Evolutionary conservation across 2,797 vertebrate species (phyloP), one percentile per base, ranked within the genome.

Genomic region (Distichodus sexfasciatus): DNA sequence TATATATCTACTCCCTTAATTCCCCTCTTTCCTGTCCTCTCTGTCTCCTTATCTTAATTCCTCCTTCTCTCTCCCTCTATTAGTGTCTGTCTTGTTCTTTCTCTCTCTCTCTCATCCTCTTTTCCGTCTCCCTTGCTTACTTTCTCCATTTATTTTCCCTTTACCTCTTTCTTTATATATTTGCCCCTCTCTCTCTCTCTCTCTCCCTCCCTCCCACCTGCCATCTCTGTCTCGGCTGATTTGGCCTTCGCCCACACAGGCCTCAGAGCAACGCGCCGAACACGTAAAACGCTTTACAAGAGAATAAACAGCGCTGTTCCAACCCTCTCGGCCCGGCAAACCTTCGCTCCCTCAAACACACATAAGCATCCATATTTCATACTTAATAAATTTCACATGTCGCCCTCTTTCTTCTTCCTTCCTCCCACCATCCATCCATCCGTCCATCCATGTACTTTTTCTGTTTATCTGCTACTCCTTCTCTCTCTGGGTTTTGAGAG

Each of bases 181-280:
- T 24, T 23, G 4, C 33, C 31, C 14, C 23, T 51, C n/a, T 35
- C 28, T 48, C 60, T 8, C 41, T 47, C 17, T 38, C 46, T 46
- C 38, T 19, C 41, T 51, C 58, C 28, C 63, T 65, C 65, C 87
- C 85, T 86, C 82, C 77, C 86, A 84, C 82, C 84, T 81, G 87
- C 82, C 83, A 81, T 73, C 84, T 87, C 83, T 69, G 76, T 81
- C 84, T 86, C 87, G 82, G 81, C 83, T 61, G 79, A 87, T 87
- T 86, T 86, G 86, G 87, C 88, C 86, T 86, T 86, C 86, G 79
- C 87, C 88, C 87, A 90, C 89, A 88, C 87, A 83, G 82, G 89
- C 84, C 86, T 90, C 82, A 84, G 79, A 89, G 87, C 86, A 82
- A 84, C 83, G 85, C 31, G 5, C 14, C 6, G 48, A 80, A 73